These are phyloP conservation scores for Chamaetylas fuelleborni DNA, from an alignment of 2,113 vertebrate species.

Conservation along the genomic window DNA sequence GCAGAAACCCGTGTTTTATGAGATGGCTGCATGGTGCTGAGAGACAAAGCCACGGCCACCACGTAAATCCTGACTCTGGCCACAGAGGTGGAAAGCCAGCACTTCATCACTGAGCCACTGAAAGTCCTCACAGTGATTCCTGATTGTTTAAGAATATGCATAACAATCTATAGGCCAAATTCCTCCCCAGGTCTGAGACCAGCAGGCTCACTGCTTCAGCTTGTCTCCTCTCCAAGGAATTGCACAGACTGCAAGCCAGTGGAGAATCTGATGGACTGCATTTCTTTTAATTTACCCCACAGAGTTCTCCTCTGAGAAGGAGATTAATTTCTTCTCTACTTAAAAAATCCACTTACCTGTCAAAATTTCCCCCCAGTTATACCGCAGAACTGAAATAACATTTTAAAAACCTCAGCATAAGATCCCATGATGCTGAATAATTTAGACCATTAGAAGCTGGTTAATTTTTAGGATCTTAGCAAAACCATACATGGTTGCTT, in stretches of 20 bases:
- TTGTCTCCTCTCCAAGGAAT: neutral
- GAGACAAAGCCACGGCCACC: neutral
- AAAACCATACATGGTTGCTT: constrained; percentile 66
- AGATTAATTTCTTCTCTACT: neutral
- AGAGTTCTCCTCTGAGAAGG: neutral
- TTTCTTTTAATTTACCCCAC: neutral
- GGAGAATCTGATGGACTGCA: neutral
- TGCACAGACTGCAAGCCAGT: neutral
- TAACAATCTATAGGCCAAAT: neutral
- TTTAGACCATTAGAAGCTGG: constrained; percentile 53
- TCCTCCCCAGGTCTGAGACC: neutral
- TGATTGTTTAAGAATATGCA: neutral
- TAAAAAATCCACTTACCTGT: constrained; percentile 41
- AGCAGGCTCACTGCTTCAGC: neutral
- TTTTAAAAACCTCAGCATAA: constrained; percentile 28
- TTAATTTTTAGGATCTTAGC: constrained; percentile 76
- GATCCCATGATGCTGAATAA: constrained; percentile 22
- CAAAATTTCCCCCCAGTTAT: neutral
- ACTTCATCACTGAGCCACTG: neutral
- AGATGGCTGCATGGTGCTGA: neutral
- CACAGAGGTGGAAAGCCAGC: neutral
- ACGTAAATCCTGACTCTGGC: neutral
- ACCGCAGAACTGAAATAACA: constrained; percentile 29
- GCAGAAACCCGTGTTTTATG: constrained; percentile 39
- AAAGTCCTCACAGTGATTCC: neutral